phyloP scores from a whole-genome alignment of 2,888 invertebrate genomes.

The Metopia argyrocephala region DNA sequence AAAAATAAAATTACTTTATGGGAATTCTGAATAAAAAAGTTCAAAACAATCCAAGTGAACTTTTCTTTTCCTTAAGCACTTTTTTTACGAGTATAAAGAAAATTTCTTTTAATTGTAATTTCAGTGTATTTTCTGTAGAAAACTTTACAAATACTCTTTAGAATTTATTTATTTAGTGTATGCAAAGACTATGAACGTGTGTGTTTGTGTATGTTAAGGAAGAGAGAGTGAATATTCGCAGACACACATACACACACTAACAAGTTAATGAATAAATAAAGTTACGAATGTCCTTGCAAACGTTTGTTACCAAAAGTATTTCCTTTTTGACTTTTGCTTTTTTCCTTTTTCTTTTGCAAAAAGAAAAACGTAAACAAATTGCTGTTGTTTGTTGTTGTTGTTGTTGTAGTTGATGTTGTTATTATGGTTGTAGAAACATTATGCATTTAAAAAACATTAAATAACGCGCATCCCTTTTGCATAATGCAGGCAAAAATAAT shows the following conservation, averaged over 20 bases:
- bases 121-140: too few species aligned
- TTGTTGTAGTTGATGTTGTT: background rate
- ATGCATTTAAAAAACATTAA: constrained; percentile 47
- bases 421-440: constrained; percentile 11
- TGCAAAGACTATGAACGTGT: too few species aligned
- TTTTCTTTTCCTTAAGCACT: too few species aligned
- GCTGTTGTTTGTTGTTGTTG: constrained; percentile 14
- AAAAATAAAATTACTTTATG: too few species aligned
- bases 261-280: background rate
- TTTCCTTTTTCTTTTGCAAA: too few species aligned
- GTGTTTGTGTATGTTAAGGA: background rate
- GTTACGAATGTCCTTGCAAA: constrained; percentile 54
- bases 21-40: too few species aligned
- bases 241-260: too few species aligned
- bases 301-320: constrained; percentile 54
- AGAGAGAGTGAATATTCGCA: constrained; percentile 10
- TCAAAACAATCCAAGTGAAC: too few species aligned
- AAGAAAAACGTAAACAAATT: constrained; percentile 26
- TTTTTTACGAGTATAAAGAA: too few species aligned
- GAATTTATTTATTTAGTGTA: too few species aligned
- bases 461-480: constrained; percentile 57
- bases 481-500: constrained; percentile 50
- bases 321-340: constrained; percentile 47
- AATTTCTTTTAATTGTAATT: too few species aligned
- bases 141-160: too few species aligned